These are phyloP conservation scores for Eulithis prunata DNA, from an alignment of 2,888 invertebrate genomes.

Conservation along the genomic window DNA sequence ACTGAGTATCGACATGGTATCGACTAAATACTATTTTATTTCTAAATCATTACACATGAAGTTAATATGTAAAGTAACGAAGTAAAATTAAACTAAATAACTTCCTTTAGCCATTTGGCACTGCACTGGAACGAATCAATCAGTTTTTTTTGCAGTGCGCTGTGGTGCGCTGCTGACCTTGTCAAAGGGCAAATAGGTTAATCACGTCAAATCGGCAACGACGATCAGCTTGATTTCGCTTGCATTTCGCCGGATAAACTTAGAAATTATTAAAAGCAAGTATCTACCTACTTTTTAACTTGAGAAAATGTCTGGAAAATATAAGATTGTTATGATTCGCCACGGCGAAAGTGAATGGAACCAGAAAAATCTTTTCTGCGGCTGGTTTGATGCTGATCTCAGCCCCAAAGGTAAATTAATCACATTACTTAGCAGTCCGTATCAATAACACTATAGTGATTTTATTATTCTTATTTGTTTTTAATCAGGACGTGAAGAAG, in stretches of 20 bases:
- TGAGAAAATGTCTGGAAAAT: conserved; percentile 73
- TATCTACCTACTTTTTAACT: not conserved
- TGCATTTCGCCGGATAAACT: conserved; percentile 47
- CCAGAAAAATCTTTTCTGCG: conserved; percentile 89
- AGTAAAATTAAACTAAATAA: too few species aligned
- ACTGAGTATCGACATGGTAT: too few species aligned
- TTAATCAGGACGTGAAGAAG: conserved; percentile 86
- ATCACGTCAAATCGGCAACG: conserved; percentile 33
- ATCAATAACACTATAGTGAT: not conserved
- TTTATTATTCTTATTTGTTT: not conserved
- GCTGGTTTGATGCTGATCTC: conserved; percentile 89
- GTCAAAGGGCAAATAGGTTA: conserved; percentile 65
- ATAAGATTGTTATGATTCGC: conserved; percentile 89
- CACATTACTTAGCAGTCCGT: too few species aligned
- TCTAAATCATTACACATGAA: too few species aligned
- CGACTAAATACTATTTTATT: too few species aligned
- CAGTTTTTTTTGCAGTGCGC: too few species aligned
- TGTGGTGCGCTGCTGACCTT: conserved; percentile 22
- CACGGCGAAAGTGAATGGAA: conserved; percentile 92
- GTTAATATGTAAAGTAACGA: too few species aligned
- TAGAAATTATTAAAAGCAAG: not conserved
- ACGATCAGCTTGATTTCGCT: conserved; percentile 36
- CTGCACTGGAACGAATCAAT: too few species aligned
- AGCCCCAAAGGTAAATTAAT: conserved; percentile 85
- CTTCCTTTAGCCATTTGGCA: too few species aligned